phyloP scores from a whole-genome alignment of 2,888 invertebrate genomes.

The Stenodema calcarata region DNA sequence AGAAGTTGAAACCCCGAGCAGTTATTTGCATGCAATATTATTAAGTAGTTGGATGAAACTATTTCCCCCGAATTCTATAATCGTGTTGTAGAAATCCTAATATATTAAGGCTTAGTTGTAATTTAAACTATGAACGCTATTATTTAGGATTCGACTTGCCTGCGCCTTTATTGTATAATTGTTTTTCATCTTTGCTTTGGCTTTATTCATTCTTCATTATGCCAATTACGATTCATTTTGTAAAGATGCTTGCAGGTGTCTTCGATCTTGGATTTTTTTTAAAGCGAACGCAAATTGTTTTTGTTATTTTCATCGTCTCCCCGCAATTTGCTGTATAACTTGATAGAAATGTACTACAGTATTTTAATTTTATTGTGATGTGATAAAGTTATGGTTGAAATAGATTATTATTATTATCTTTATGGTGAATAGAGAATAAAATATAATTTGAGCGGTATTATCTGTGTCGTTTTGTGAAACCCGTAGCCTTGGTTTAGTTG shows the following conservation, averaged over 20 bases:
- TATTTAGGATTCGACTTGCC: neutral
- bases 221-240: neutral
- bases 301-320: neutral
- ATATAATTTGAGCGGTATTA: neutral
- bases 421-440: constrained; percentile 11
- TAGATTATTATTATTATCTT: neutral
- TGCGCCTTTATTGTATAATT: neutral
- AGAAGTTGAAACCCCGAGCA: neutral
- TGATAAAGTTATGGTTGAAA: constrained; percentile 4
- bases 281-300: neutral
- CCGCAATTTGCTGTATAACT: neutral
- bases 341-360: neutral
- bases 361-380: constrained; percentile 16
- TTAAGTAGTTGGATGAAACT: neutral
- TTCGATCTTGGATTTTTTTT: neutral
- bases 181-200: neutral
- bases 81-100: neutral
- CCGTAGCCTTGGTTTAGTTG: neutral
- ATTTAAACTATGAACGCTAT: neutral
- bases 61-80: neutral
- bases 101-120: neutral
- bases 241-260: neutral
- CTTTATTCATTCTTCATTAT: neutral
- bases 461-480: neutral
- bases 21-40: neutral